Evolutionary conservation across 1,140 invertebrate species (phyloP).

Genomic region (Wasmannia auropunctata): DNA sequence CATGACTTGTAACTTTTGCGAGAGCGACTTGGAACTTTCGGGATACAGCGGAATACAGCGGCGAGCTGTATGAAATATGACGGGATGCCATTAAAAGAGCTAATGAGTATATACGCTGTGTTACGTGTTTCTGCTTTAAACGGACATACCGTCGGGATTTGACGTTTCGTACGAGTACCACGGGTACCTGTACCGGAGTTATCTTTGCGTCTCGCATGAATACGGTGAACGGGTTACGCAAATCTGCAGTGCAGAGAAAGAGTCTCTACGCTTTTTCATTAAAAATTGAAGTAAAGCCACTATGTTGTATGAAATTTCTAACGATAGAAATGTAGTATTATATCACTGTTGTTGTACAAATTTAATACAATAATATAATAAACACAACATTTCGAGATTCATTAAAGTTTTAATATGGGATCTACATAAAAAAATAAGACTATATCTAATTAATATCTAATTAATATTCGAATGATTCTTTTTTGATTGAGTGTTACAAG

Average conservation of each 20-base stretch:
- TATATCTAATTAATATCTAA: too few relatives aligned
- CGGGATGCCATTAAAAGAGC: constrained; percentile 51
- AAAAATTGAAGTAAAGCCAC: background rate
- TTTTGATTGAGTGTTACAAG: background rate
- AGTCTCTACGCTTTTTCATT: background rate
- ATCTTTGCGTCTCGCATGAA: background rate
- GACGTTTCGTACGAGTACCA: constrained; percentile 7
- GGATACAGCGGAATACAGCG: background rate
- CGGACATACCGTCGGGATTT: constrained; percentile 21
- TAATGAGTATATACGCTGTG: constrained; percentile 45
- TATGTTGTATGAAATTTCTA: background rate
- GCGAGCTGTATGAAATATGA: constrained; percentile 25
- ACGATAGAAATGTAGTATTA: background rate
- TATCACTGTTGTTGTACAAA: background rate
- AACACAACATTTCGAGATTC: background rate
- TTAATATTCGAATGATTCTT: background rate
- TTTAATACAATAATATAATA: background rate
- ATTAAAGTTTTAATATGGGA: background rate
- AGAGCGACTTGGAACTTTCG: constrained; percentile 58
- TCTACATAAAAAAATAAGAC: background rate
- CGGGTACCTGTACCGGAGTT: background rate
- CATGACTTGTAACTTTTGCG: constrained; percentile 60
- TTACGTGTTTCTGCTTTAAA: constrained; percentile 43
- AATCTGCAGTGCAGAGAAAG: background rate
- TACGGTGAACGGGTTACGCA: background rate